A percentile compares a stretch with the other conserved stretches of the same genome.
Conservation (phyloP, 2,888 invertebrate genomes). For the Ernsta delagoae region DNA sequence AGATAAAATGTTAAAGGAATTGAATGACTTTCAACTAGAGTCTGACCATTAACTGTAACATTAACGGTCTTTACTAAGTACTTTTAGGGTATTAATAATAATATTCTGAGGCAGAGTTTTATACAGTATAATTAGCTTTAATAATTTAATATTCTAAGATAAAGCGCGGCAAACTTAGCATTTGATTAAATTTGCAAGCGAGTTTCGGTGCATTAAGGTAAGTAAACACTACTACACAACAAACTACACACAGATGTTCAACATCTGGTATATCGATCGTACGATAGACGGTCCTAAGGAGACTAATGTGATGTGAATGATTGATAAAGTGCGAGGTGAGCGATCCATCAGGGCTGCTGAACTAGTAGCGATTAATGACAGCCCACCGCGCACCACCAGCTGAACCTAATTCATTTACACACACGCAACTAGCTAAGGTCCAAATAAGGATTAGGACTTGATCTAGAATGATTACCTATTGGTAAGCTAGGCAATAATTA, state of each 20-base stretch:
- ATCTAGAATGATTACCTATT: not conserved
- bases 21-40: too few species aligned
- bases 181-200: conserved; percentile 2
- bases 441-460: not conserved
- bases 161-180: not conserved
- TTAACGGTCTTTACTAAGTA: too few species aligned
- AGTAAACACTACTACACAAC: not conserved
- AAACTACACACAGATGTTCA: conserved; percentile 15
- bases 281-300: conserved; percentile 40
- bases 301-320: conserved; percentile 51
- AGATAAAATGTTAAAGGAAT: too few species aligned
- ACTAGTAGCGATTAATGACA: conserved; percentile 31
- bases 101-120: too few species aligned
- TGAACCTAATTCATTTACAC: conserved; percentile 23
- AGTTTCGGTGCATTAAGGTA: conserved; percentile 6
- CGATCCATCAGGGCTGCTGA: conserved; percentile 57
- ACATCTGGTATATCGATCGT: conserved; percentile 38
- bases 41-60: too few species aligned
- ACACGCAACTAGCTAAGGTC: conserved; percentile 22
- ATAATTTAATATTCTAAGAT: not conserved
- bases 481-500: not conserved
- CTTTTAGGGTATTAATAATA: too few species aligned
- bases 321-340: conserved; percentile 57
- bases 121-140: not conserved
- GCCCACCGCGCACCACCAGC: conserved; percentile 16